Percentiles rank a stretch among this genome's conserved stretches.
Evolutionary conservation across 2,888 invertebrate genomes (phyloP).

Genomic region (Nomada fucata): DNA sequence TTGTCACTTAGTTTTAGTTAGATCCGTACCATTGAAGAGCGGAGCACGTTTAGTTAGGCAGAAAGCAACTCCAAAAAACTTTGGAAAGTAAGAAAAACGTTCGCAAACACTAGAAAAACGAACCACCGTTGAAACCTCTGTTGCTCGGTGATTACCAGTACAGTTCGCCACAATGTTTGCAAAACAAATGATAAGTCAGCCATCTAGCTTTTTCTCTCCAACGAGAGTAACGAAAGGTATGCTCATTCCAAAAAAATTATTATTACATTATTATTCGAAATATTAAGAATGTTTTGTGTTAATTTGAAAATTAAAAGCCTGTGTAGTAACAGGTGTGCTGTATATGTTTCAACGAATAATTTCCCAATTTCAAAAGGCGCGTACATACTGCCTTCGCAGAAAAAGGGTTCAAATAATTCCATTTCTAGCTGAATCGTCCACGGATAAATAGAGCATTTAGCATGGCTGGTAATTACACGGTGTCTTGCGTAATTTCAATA

Average conservation of each 20-base stretch:
- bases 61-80: neutral
- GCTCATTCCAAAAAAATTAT: neutral
- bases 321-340: too few species aligned
- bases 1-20: too few species aligned
- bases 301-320: too few species aligned
- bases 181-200: slow-evolving; percentile 45
- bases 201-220: slow-evolving; percentile 16
- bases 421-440: neutral
- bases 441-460: slow-evolving; percentile 1
- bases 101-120: neutral
- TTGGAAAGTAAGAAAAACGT: neutral
- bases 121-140: neutral
- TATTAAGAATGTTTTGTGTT: too few species aligned
- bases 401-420: too few species aligned
- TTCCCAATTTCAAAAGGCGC: too few species aligned
- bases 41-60: neutral
- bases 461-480: slow-evolving; percentile 25
- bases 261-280: too few species aligned
- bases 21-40: neutral
- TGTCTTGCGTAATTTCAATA: slow-evolving; percentile 47
- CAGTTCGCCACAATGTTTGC: slow-evolving; percentile 24
- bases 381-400: too few species aligned
- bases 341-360: too few species aligned
- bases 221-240: neutral
- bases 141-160: neutral